phyloP scores from a whole-genome alignment of 2,113 vertebrate species.

The Hippocampus barbouri region DNA sequence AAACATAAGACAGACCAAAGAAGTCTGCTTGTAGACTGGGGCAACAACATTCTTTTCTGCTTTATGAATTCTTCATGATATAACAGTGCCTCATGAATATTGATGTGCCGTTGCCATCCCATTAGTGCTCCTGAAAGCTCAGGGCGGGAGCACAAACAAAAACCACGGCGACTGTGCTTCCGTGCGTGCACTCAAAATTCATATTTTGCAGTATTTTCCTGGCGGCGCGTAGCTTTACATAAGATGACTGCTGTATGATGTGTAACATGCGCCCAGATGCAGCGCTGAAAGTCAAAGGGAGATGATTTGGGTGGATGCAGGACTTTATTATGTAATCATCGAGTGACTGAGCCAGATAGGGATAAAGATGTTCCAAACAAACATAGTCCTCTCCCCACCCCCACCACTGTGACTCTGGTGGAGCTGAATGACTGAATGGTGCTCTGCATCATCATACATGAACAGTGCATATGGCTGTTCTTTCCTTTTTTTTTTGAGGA shows the following conservation, averaged over 20 bases:
- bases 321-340: slow-evolving; percentile 53
- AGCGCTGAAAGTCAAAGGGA: slow-evolving; percentile 33
- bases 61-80: slow-evolving; percentile 68
- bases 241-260: slow-evolving; percentile 7
- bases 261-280: slow-evolving; percentile 32
- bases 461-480: slow-evolving; percentile 24
- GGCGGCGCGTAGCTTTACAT: slow-evolving; percentile 44
- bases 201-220: slow-evolving; percentile 30
- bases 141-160: slow-evolving; percentile 33
- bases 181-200: slow-evolving; percentile 22
- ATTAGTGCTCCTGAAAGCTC: slow-evolving; percentile 44
- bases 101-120: slow-evolving; percentile 52
- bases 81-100: slow-evolving; percentile 65
- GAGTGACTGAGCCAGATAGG: slow-evolving; percentile 51
- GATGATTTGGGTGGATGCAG: slow-evolving; percentile 42
- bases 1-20: not conserved
- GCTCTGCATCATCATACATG: slow-evolving; percentile 17
- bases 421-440: slow-evolving; percentile 25
- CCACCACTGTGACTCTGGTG: slow-evolving; percentile 36
- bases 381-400: slow-evolving; percentile 39
- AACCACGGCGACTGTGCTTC: slow-evolving; percentile 14
- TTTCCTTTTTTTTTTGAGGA: slow-evolving; percentile 6
- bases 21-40: slow-evolving; percentile 23
- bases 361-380: slow-evolving; percentile 66
- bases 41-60: slow-evolving; percentile 45